A percentile compares a stretch with the other conserved stretches of the same genome.
Evolutionary conservation across 2,113 vertebrate species (phyloP).

Genomic region (Brienomyrus longianalis): DNA sequence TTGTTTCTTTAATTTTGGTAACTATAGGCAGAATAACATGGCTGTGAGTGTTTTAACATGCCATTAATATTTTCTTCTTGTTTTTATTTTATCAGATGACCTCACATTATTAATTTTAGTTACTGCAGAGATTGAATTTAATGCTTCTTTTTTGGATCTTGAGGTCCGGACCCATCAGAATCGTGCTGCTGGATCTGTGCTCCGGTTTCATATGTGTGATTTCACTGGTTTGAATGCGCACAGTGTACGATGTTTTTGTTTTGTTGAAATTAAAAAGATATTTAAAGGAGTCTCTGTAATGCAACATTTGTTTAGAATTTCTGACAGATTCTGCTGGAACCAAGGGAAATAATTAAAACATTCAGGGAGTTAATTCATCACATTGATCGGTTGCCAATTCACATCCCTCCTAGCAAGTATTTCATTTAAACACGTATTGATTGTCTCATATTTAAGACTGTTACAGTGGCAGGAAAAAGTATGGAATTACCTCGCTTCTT

Average conservation of each 20-base stretch:
- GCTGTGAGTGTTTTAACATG: not conserved
- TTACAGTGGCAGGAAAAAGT: not conserved
- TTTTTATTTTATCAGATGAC: not conserved
- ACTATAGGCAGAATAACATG: not conserved
- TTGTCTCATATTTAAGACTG: not conserved
- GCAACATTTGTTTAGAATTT: not conserved
- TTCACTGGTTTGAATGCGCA: not conserved
- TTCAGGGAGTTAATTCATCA: not conserved
- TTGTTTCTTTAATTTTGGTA: not conserved
- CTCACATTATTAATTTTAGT: not conserved
- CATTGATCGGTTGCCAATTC: not conserved
- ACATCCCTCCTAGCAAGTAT: not conserved
- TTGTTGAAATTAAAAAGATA: not conserved
- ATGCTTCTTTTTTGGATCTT: not conserved
- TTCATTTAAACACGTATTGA: not conserved
- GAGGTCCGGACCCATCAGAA: not conserved
- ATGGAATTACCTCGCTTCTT: not conserved
- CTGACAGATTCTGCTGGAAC: not conserved
- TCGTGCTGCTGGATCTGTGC: not conserved
- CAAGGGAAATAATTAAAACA: not conserved
- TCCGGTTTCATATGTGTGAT: not conserved
- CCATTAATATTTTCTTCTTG: not conserved
- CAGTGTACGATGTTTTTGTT: not conserved
- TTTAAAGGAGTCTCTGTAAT: not conserved
- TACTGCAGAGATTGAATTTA: not conserved